These are phyloP conservation scores for Papilio xuthus DNA, from an alignment of 1,140 invertebrate species.

Conservation along the genomic window DNA sequence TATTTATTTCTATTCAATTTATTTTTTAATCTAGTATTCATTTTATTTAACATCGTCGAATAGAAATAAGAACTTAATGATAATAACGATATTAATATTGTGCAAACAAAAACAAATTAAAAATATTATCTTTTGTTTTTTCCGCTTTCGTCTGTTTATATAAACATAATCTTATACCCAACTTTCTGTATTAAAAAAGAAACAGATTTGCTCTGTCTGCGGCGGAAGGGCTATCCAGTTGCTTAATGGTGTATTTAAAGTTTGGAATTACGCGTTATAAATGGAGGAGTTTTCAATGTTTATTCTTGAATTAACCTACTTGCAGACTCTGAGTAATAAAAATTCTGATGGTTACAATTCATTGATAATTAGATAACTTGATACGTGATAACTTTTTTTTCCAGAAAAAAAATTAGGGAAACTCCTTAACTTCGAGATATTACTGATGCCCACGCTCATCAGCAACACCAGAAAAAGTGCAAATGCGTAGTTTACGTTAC, in stretches of 20 bases:
- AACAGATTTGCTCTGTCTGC: slow-evolving; percentile 37
- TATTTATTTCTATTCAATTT: too few species aligned
- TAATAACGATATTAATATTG: too few species aligned
- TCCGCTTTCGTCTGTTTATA: neutral
- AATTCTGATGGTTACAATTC: neutral
- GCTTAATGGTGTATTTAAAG: slow-evolving; percentile 36
- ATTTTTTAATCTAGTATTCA: too few species aligned
- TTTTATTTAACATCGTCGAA: too few species aligned
- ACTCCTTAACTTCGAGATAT: too few species aligned
- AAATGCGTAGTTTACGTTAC: neutral
- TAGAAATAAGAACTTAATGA: too few species aligned
- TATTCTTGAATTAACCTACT: neutral
- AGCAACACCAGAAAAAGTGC: too few species aligned
- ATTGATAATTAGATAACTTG: neutral
- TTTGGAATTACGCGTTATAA: slow-evolving; percentile 8
- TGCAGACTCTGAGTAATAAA: neutral
- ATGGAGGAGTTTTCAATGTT: slow-evolving; percentile 22
- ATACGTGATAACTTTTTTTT: too few species aligned
- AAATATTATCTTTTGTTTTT: neutral
- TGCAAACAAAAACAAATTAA: too few species aligned
- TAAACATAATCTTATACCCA: neutral
- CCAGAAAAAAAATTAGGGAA: too few species aligned
- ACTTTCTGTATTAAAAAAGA: slow-evolving; percentile 37
- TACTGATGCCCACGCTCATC: too few species aligned
- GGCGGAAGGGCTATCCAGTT: slow-evolving; percentile 26